phyloP scores from a whole-genome alignment of 2,797 vertebrate genomes.

The Parambassis ranga region DNA sequence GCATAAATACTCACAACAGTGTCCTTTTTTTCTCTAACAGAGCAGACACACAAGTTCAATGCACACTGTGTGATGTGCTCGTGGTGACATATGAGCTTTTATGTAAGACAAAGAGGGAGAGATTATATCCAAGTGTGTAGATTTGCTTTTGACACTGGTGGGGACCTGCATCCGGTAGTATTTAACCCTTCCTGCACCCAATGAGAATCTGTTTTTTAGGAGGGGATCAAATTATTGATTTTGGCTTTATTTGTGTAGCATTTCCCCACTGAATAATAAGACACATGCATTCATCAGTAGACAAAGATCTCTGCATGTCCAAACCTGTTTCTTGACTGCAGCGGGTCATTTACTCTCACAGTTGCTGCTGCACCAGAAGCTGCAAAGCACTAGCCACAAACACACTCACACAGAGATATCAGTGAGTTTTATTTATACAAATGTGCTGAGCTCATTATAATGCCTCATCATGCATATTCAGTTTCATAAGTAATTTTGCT shows the following conservation, averaged over 20 bases:
- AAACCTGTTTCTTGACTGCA: constrained; percentile 13
- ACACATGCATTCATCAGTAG: neutral
- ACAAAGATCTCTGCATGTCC: constrained; percentile 4
- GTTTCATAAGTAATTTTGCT: neutral
- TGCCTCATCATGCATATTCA: neutral
- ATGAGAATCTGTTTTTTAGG: no score
- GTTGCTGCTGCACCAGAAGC: neutral
- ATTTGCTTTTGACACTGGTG: no score
- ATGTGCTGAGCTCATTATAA: neutral
- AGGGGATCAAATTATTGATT: no score
- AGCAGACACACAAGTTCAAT: constrained; percentile 27
- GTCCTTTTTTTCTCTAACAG: constrained; percentile 12
- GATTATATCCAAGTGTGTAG: no score
- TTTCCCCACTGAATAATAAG: neutral
- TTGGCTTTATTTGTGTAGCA: no score
- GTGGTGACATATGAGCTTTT: constrained; percentile 4
- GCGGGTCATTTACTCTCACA: constrained; percentile 10
- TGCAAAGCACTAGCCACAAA: neutral
- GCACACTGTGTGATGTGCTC: neutral
- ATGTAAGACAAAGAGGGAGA: neutral
- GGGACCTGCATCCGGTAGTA: no score
- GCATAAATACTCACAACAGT: constrained; percentile 17
- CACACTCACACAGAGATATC: neutral
- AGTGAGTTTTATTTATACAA: neutral
- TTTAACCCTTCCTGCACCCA: no score